Percentiles rank a stretch among this genome's conserved stretches.
phyloP scores from a whole-genome alignment of 64 coral and sea anemone species.

The Pachyseris speciosa region DNA sequence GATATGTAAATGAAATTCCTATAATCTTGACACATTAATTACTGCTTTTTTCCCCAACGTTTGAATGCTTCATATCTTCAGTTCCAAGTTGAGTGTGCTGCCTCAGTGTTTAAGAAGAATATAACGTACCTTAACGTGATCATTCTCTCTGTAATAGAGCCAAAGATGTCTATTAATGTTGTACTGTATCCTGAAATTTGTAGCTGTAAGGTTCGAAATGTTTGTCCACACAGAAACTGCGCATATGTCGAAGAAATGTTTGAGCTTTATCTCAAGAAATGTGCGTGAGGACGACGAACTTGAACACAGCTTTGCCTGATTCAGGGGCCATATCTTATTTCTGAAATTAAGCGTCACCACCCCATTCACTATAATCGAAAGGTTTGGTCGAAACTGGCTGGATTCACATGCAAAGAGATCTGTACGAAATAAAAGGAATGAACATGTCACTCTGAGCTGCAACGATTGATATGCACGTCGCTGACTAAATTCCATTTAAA shows the following conservation, averaged over 20 bases:
- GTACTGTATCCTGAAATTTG: not conserved
- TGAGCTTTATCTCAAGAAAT: not conserved
- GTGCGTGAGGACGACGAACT: not conserved
- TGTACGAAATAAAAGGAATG: not conserved
- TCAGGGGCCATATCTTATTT: not conserved
- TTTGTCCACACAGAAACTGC: not conserved
- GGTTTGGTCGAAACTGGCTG: not conserved
- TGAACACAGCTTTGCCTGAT: not conserved
- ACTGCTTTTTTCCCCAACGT: no score
- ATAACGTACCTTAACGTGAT: not conserved
- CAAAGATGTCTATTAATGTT: not conserved
- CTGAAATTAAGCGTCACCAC: not conserved
- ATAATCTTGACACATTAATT: no score
- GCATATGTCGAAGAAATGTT: slow-evolving; percentile 3
- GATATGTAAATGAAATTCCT: no score
- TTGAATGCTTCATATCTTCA: no score
- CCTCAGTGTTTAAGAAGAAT: not conserved
- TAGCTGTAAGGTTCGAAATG: not conserved
- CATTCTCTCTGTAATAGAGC: not conserved
- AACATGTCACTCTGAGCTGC: no score
- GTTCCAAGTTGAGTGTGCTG: no score
- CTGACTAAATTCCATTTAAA: no score
- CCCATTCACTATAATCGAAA: not conserved
- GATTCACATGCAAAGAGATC: not conserved
- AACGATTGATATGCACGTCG: no score